Conservation (phyloP, 2,113 vertebrate genomes). For the Tenrec ecaudatus region DNA sequence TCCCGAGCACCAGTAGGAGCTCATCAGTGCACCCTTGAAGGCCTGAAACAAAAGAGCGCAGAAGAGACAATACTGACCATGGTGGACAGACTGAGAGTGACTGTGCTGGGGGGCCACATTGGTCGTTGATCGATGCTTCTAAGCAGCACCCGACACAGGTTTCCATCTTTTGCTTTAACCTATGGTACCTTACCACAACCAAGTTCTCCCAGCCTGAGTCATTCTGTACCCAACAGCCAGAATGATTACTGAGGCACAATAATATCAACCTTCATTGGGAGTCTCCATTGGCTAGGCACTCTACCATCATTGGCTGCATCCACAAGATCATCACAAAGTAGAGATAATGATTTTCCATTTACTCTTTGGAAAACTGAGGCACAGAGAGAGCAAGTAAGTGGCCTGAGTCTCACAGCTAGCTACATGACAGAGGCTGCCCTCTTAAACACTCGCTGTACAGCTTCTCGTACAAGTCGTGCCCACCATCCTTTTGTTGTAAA, state of each 20-base stretch:
- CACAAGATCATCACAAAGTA: neutral
- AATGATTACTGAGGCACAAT: neutral
- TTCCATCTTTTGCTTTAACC: neutral
- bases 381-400: neutral
- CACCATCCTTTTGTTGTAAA: neutral
- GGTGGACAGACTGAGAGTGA: neutral
- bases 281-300: neutral
- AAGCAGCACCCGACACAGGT: neutral
- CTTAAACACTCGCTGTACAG: neutral
- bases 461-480: neutral
- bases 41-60: conserved; percentile 86
- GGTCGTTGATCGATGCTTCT: too few species aligned
- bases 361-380: neutral
- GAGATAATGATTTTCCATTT: neutral
- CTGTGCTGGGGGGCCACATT: neutral
- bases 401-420: neutral
- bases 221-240: neutral
- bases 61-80: neutral
- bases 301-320: neutral
- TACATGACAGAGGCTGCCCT: neutral
- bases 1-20: conserved; percentile 99
- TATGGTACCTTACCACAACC: too few species aligned
- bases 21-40: conserved; percentile 97
- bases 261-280: neutral
- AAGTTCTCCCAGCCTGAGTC: neutral